Conservation (phyloP, 2,113 vertebrate genomes). For the Monarcha castaneiventris region DNA sequence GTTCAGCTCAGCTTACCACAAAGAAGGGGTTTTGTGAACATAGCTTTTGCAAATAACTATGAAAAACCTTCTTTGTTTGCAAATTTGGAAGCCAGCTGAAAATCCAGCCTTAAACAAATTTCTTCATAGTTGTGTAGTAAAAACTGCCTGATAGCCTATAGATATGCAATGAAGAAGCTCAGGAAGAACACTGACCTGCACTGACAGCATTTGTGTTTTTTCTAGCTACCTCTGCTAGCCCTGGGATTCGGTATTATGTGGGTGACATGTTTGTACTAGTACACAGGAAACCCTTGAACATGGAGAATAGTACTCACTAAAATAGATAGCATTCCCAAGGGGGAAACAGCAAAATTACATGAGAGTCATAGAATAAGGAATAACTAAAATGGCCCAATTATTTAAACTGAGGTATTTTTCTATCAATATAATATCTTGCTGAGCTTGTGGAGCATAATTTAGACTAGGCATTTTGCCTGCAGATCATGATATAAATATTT, state of each 20-base stretch:
- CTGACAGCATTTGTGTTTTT: background rate
- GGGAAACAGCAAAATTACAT: background rate
- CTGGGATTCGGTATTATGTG: background rate
- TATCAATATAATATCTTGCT: conserved; percentile 47
- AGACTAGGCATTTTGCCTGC: conserved; percentile 38
- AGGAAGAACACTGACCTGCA: background rate
- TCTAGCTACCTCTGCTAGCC: background rate
- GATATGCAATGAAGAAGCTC: background rate
- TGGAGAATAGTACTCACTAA: background rate
- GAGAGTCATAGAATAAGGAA: conserved; percentile 2
- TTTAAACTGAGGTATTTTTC: conserved; percentile 47
- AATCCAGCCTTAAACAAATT: background rate
- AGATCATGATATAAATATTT: conserved; percentile 60
- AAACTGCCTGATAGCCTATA: background rate
- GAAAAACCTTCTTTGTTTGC: background rate
- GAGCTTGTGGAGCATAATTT: conserved; percentile 22
- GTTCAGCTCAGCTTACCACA: background rate
- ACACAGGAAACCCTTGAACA: background rate
- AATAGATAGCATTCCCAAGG: background rate
- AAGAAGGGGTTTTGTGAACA: background rate
- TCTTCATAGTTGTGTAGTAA: background rate
- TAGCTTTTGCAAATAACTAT: background rate
- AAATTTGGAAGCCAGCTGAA: background rate
- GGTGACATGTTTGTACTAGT: background rate
- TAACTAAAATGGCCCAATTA: conserved; percentile 57